phyloP scores from a whole-genome alignment of 2,888 invertebrate species.

The Drosophila multiciliata region DNA sequence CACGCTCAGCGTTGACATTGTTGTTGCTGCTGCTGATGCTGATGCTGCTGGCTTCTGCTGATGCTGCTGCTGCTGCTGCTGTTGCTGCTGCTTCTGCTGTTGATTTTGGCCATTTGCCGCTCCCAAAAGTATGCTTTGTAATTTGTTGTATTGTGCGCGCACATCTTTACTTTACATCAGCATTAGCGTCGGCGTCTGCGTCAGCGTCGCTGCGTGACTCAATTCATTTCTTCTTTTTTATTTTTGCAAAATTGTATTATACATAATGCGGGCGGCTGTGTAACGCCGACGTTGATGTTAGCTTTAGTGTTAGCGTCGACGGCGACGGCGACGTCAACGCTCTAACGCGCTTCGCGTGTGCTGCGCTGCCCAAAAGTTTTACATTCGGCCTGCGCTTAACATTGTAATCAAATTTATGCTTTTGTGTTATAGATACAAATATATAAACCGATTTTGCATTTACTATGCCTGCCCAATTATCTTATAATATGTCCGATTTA shows the following conservation, averaged over 20 bases:
- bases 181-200: constrained; percentile 25
- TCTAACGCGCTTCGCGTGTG: constrained; percentile 59
- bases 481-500: background rate
- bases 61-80: constrained; percentile 29
- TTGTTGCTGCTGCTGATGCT: constrained; percentile 43
- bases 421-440: constrained; percentile 61
- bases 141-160: constrained; percentile 76
- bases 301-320: background rate
- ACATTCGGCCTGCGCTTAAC: constrained; percentile 58
- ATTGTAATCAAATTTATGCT: constrained; percentile 62
- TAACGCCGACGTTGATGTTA: constrained; percentile 22
- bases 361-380: constrained; percentile 43
- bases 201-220: constrained; percentile 46
- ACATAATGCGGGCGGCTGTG: constrained; percentile 68
- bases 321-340: constrained; percentile 56
- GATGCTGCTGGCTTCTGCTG: constrained; percentile 28
- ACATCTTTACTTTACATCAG: constrained; percentile 68
- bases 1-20: constrained; percentile 69
- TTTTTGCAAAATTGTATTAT: constrained; percentile 74
- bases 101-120: constrained; percentile 77
- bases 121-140: constrained; percentile 79
- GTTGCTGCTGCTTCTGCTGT: constrained; percentile 52
- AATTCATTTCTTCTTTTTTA: constrained; percentile 50
- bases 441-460: constrained; percentile 18
- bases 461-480: background rate